These are phyloP conservation scores for Poeciliopsis turrubarensis DNA, from an alignment of 2,113 vertebrate genomes.

Conservation along the genomic window DNA sequence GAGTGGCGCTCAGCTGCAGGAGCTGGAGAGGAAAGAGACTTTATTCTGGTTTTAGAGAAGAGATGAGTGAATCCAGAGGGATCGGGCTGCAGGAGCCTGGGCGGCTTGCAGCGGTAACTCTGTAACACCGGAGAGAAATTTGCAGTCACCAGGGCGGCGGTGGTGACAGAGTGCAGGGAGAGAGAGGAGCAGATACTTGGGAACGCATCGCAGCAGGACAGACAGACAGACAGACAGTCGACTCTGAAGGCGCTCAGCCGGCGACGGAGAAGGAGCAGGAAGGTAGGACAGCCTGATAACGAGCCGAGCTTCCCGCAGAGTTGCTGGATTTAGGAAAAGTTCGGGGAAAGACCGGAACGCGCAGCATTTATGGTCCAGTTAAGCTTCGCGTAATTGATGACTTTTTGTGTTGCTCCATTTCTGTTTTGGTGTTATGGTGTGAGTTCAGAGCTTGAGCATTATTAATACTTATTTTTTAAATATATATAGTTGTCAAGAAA, in stretches of 20 bases:
- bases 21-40: not conserved
- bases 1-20: not conserved
- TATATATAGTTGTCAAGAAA: not conserved
- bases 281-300: constrained; percentile 71
- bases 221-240: constrained; percentile 62
- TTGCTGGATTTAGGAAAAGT: not conserved
- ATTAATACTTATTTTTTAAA: not conserved
- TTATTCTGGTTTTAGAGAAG: not conserved
- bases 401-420: constrained; percentile 39
- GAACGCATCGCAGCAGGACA: constrained; percentile 75
- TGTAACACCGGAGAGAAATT: constrained; percentile 20
- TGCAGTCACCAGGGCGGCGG: constrained; percentile 39
- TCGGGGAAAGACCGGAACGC: not conserved
- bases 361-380: not conserved
- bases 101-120: constrained; percentile 10
- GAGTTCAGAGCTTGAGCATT: not conserved
- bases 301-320: constrained; percentile 18
- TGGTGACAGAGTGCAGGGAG: constrained; percentile 36
- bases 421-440: not conserved
- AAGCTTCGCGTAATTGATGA: constrained; percentile 29
- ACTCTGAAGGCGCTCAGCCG: constrained; percentile 70
- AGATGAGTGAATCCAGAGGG: not conserved
- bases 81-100: not conserved
- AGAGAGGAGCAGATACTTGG: constrained; percentile 64
- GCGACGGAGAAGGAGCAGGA: constrained; percentile 75